These are phyloP conservation scores for Percopsis omiscomaycus DNA, from an alignment of 2,797 vertebrate species.

Conservation along the genomic window DNA sequence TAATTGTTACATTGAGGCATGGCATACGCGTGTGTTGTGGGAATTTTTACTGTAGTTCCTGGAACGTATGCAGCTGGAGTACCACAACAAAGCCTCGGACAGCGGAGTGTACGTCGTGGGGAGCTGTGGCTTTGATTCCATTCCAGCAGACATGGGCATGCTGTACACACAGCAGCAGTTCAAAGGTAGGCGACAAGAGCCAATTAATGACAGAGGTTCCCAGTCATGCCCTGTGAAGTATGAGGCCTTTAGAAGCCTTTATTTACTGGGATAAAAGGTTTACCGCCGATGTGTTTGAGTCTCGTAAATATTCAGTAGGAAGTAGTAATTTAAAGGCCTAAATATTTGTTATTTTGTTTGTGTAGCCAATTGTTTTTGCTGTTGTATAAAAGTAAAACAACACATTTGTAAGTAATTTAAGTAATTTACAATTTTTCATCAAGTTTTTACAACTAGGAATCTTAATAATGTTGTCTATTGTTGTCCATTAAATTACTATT, in stretches of 20 bases:
- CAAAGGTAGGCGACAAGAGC: constrained; percentile 73
- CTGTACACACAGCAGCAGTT: constrained; percentile 82
- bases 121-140: constrained; percentile 90
- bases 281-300: too few relatives aligned
- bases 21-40: neutral
- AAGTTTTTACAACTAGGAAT: too few relatives aligned
- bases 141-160: constrained; percentile 87
- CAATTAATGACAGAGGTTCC: neutral
- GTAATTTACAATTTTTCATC: too few relatives aligned
- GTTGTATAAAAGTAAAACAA: neutral
- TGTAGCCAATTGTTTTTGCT: neutral
- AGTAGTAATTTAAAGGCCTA: neutral
- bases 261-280: neutral
- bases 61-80: constrained; percentile 84
- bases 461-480: too few relatives aligned
- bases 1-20: neutral
- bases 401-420: neutral
- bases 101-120: constrained; percentile 85
- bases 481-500: too few relatives aligned
- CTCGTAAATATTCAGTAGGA: too few relatives aligned
- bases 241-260: neutral
- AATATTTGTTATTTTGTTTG: neutral
- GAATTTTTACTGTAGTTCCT: constrained; percentile 76
- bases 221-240: neutral
- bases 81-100: constrained; percentile 81